These are phyloP conservation scores for Oreochromis mossambicus DNA, from an alignment of 2,797 vertebrate genomes.

Conservation along the genomic window DNA sequence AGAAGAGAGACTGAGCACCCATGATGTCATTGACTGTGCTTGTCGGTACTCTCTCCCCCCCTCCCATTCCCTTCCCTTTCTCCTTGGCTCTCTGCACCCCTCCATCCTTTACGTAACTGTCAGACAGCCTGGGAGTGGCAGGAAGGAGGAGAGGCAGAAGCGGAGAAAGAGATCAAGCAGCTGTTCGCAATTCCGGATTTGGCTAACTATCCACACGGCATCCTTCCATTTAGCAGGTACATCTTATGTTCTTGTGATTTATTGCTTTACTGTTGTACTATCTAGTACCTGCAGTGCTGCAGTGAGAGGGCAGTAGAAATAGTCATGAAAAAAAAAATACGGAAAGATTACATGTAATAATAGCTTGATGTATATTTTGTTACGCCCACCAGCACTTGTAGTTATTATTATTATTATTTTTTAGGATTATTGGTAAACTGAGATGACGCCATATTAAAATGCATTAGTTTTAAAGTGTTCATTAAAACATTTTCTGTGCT, in stretches of 20 bases:
- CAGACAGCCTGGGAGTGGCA: constrained; percentile 48
- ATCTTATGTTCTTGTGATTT: neutral
- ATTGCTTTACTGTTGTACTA: neutral
- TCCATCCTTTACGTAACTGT: constrained; percentile 36
- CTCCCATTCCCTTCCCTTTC: constrained; percentile 5
- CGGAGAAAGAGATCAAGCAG: constrained; percentile 6
- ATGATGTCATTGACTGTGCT: constrained; percentile 78
- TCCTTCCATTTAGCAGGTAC: constrained; percentile 57
- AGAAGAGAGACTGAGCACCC: constrained; percentile 28
- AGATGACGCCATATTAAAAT: neutral
- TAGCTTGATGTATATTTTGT: neutral
- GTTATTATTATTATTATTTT: neutral
- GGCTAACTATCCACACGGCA: constrained; percentile 13
- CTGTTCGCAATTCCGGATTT: constrained; percentile 1
- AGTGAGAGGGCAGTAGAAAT: neutral
- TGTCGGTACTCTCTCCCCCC: constrained; percentile 64
- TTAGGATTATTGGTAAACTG: neutral
- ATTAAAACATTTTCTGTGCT: neutral
- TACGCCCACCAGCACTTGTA: neutral
- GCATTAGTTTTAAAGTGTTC: neutral
- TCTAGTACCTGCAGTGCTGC: neutral
- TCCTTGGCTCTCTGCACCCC: constrained; percentile 22
- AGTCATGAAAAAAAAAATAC: neutral
- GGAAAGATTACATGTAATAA: neutral
- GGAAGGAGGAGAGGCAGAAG: constrained; percentile 40